A percentile compares a stretch with the other conserved stretches of the same genome.
phyloP scores from a whole-genome alignment of 2,113 vertebrate species.

The Prochilodus magdalenae region DNA sequence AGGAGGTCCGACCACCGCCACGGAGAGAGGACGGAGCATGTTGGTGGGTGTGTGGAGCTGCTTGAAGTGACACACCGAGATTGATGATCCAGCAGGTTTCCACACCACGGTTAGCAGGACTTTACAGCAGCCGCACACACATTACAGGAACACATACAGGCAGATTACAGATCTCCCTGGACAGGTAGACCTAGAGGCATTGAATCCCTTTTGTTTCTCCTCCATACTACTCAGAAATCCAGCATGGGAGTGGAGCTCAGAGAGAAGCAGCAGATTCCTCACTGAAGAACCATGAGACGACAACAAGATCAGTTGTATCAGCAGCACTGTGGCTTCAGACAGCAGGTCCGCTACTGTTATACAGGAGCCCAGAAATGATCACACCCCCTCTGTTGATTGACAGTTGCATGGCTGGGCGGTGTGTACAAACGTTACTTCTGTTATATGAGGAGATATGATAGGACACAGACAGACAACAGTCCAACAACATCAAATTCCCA shows the following conservation, averaged over 20 bases:
- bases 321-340: not conserved
- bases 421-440: too few species aligned
- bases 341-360: not conserved
- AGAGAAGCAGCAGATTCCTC: not conserved
- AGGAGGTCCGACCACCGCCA: constrained; percentile 32
- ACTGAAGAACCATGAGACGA: not conserved
- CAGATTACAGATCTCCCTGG: constrained; percentile 13
- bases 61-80: constrained; percentile 51
- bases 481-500: too few species aligned
- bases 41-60: constrained; percentile 53
- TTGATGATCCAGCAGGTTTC: constrained; percentile 51
- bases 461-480: too few species aligned
- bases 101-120: constrained; percentile 65
- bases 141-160: constrained; percentile 53
- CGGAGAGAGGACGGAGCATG: constrained; percentile 42
- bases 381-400: not conserved
- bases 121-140: constrained; percentile 48
- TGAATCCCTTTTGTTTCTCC: not conserved
- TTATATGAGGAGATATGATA: too few species aligned
- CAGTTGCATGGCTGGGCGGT: too few species aligned
- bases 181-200: not conserved
- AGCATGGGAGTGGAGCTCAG: not conserved
- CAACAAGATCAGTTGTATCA: too few species aligned
- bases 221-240: not conserved
- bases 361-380: not conserved